A percentile compares a stretch with the other conserved stretches of the same genome.
Evolutionary conservation across 53 echinoderm and acorn worm genomes (phyloP).

Genomic region (Antedon mediterranea): DNA sequence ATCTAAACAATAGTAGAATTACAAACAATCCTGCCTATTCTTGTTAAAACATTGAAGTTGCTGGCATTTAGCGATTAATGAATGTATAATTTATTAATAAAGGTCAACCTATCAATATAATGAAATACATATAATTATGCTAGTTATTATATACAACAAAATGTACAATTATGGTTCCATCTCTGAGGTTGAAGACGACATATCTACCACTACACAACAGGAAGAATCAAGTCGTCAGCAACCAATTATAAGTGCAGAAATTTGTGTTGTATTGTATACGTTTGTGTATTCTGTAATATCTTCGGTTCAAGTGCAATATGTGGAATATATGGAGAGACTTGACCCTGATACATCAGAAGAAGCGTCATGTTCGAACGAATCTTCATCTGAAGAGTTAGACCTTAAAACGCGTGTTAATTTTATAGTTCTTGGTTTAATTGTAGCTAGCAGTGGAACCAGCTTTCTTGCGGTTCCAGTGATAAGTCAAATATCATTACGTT

Average conservation of each 20-base stretch:
- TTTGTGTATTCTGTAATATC: background rate
- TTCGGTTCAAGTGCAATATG: background rate
- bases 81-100: no score
- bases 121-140: no score
- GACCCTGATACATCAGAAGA: background rate
- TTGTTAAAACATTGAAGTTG: no score
- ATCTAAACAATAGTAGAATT: no score
- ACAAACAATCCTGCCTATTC: no score
- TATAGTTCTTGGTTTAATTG: background rate
- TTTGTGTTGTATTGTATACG: background rate
- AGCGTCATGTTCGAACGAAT: background rate
- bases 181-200: no score
- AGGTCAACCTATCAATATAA: no score
- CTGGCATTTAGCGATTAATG: no score
- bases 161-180: no score
- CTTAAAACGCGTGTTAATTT: background rate
- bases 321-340: background rate
- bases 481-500: background rate
- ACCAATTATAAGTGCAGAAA: background rate
- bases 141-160: no score
- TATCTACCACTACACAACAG: no score
- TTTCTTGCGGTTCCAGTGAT: background rate
- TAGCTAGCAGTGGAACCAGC: background rate
- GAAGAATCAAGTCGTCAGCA: no score
- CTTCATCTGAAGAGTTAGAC: background rate